Conservation (phyloP, 2,888 invertebrate genomes). For the Hymenopus coronatus region DNA sequence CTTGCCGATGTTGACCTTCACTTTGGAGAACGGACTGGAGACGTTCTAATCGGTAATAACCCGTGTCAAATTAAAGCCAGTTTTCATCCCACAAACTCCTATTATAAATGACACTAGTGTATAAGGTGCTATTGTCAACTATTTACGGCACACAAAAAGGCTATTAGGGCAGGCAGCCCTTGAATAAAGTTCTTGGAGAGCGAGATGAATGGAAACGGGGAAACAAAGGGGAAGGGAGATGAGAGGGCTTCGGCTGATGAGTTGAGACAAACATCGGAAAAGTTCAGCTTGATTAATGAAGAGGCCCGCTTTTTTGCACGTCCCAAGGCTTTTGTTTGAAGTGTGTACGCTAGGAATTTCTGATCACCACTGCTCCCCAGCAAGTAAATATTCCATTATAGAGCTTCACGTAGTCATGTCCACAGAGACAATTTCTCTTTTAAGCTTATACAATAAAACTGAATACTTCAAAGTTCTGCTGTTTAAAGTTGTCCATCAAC, state of each 20-base stretch:
- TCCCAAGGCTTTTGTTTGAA: background rate
- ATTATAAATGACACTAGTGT: conserved; percentile 24
- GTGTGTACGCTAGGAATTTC: background rate
- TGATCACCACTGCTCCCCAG: background rate
- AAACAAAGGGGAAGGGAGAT: background rate
- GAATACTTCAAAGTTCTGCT: too few species aligned
- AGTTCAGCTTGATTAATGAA: background rate
- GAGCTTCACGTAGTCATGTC: background rate
- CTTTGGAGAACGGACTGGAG: background rate
- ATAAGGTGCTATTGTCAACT: conserved; percentile 30
- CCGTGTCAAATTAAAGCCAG: conserved; percentile 32
- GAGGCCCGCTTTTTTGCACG: background rate
- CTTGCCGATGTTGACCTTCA: conserved; percentile 25
- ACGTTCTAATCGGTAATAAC: conserved; percentile 34
- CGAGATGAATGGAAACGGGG: background rate
- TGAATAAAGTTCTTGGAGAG: background rate
- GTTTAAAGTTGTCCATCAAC: too few species aligned
- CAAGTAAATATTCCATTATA: background rate
- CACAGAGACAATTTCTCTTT: background rate
- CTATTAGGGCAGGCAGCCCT: conserved; percentile 17
- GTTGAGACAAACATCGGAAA: background rate
- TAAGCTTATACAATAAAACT: too few species aligned
- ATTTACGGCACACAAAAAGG: conserved; percentile 32
- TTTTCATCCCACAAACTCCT: conserved; percentile 16
- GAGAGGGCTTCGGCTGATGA: background rate